A percentile compares a stretch with the other conserved stretches of the same genome.
phyloP scores from a whole-genome alignment of 1,140 invertebrate species.

The Microplitis demolitor region DNA sequence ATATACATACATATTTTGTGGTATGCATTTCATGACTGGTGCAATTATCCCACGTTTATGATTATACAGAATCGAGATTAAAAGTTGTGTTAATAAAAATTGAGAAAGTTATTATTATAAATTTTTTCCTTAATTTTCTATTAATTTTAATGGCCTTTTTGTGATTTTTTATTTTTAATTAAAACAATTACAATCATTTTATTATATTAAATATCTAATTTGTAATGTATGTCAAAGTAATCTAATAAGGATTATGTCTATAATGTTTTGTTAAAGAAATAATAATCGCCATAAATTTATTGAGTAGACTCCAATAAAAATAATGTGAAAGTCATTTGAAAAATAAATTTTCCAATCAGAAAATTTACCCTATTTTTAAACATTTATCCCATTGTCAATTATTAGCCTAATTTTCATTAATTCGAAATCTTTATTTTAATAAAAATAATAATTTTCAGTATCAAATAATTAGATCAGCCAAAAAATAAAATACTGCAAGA shows the following conservation, averaged over 20 bases:
- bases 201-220: no score
- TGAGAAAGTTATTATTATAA: slow-evolving; percentile 7
- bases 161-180: neutral
- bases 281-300: neutral
- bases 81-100: slow-evolving; percentile 21
- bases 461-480: neutral
- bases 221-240: neutral
- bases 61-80: slow-evolving; percentile 25
- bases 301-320: no score
- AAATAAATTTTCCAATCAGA: no score
- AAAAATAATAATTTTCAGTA: neutral
- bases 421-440: no score
- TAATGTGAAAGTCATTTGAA: no score
- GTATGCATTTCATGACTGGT: slow-evolving; percentile 18
- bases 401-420: no score
- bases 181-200: no score
- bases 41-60: slow-evolving; percentile 29
- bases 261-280: neutral
- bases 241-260: neutral
- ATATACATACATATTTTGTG: neutral
- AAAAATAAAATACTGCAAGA: neutral
- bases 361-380: no score
- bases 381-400: no score
- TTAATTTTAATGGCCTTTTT: neutral
- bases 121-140: neutral